Evolutionary conservation across 2,113 vertebrate genomes (phyloP).

Genomic region (Labeo catla): DNA sequence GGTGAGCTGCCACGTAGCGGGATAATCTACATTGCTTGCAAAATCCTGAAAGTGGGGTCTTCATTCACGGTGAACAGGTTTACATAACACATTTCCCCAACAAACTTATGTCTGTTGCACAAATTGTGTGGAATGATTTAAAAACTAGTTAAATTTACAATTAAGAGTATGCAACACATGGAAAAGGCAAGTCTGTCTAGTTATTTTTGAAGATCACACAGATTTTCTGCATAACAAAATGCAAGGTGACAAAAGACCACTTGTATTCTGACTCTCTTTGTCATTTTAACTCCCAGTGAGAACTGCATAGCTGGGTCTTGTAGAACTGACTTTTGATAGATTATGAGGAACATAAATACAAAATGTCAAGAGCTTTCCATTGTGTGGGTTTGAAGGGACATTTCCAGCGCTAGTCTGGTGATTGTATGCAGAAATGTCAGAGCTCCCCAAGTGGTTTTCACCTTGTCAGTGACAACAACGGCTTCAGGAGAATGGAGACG

Average conservation of each 20-base stretch:
- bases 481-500: slow-evolving; percentile 13
- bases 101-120: too few relatives aligned
- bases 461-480: slow-evolving; percentile 29
- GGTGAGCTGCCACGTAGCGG: background rate
- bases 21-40: background rate
- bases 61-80: too few relatives aligned
- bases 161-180: too few relatives aligned
- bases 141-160: too few relatives aligned
- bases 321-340: slow-evolving; percentile 3
- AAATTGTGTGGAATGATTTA: too few relatives aligned
- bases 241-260: background rate
- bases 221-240: background rate
- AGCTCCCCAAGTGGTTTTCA: slow-evolving; percentile 30
- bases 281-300: background rate
- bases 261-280: background rate
- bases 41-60: too few relatives aligned
- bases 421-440: slow-evolving; percentile 55
- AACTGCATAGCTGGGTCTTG: slow-evolving; percentile 10
- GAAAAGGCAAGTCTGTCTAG: background rate
- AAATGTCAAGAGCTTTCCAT: slow-evolving; percentile 50
- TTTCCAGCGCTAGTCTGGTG: slow-evolving; percentile 37
- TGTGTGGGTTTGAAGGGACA: slow-evolving; percentile 39
- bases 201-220: background rate
- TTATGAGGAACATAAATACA: slow-evolving; percentile 16
- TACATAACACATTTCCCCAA: too few relatives aligned